Percentiles rank a stretch among this genome's conserved stretches.
phyloP scores from a whole-genome alignment of 2,888 invertebrate species.

The Stenodema calcarata region DNA sequence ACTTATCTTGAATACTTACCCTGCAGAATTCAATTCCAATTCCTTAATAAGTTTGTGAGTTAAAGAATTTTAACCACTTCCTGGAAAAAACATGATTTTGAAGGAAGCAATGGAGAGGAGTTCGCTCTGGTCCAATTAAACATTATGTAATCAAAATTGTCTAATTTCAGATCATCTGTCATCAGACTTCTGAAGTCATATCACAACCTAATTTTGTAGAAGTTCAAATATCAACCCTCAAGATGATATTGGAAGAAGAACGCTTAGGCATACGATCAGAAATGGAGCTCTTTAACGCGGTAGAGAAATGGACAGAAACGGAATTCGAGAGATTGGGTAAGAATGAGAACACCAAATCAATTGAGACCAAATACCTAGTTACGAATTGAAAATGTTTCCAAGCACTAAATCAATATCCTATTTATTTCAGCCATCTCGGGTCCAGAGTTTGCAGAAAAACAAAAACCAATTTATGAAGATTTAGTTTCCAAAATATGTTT shows the following conservation, averaged over 20 bases:
- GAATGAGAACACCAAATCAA: too few relatives aligned
- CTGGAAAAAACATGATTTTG: too few relatives aligned
- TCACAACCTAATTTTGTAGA: conserved; percentile 79
- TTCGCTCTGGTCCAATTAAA: too few relatives aligned
- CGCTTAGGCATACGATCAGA: conserved; percentile 77
- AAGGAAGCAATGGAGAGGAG: too few relatives aligned
- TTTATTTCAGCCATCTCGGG: conserved; percentile 4
- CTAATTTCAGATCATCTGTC: conserved; percentile 71
- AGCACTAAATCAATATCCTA: background rate
- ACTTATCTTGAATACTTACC: too few relatives aligned
- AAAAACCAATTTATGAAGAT: conserved; percentile 30
- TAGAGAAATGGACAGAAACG: conserved; percentile 71
- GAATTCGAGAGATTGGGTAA: conserved; percentile 66
- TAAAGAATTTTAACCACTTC: too few relatives aligned
- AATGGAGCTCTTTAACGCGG: conserved; percentile 76
- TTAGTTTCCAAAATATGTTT: conserved; percentile 78
- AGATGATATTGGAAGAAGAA: conserved; percentile 77
- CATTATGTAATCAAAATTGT: background rate
- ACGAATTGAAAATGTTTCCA: too few relatives aligned
- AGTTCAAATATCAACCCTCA: conserved; percentile 75
- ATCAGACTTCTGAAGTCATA: conserved; percentile 77
- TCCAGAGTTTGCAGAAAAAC: conserved; percentile 24
- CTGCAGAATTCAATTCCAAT: too few relatives aligned
- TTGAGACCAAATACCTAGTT: too few relatives aligned
- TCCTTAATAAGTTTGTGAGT: too few relatives aligned